These are phyloP conservation scores for Halcyon smyrnensis DNA, from an alignment of 2,797 vertebrate genomes.

Conservation along the genomic window DNA sequence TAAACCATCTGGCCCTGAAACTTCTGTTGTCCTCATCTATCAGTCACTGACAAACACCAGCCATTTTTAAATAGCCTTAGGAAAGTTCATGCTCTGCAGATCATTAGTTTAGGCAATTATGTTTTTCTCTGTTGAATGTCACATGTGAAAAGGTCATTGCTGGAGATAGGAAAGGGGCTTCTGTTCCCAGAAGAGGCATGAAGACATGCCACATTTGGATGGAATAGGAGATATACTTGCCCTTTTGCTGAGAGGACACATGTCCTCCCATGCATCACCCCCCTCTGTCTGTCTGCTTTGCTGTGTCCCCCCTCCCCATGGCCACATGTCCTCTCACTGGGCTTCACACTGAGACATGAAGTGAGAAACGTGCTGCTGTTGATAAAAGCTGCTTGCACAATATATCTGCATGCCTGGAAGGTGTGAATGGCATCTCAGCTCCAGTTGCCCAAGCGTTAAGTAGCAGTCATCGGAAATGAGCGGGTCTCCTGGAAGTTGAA, in stretches of 20 bases:
- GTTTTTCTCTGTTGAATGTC: background rate
- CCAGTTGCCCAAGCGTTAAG: background rate
- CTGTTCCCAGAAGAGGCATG: background rate
- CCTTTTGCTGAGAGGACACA: fast-evolving
- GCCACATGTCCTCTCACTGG: background rate
- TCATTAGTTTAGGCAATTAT: background rate
- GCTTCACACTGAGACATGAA: background rate
- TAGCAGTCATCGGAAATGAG: background rate
- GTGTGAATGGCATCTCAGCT: background rate
- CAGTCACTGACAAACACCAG: background rate
- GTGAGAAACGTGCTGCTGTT: background rate
- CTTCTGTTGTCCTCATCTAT: background rate
- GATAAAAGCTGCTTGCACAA: background rate
- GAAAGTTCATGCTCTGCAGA: slow-evolving; percentile 4
- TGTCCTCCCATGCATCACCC: background rate
- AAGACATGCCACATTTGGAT: background rate
- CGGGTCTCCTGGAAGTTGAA: background rate
- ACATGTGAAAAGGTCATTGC: background rate
- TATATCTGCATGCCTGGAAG: fast-evolving
- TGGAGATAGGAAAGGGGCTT: background rate
- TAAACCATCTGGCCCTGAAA: slow-evolving; percentile 6
- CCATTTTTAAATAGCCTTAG: slow-evolving; percentile 16
- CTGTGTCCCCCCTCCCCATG: background rate
- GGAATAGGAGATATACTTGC: background rate
- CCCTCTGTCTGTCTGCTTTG: background rate